Conservation (phyloP, 2,797 vertebrate species). For the Triplophysa yarkandensis region DNA sequence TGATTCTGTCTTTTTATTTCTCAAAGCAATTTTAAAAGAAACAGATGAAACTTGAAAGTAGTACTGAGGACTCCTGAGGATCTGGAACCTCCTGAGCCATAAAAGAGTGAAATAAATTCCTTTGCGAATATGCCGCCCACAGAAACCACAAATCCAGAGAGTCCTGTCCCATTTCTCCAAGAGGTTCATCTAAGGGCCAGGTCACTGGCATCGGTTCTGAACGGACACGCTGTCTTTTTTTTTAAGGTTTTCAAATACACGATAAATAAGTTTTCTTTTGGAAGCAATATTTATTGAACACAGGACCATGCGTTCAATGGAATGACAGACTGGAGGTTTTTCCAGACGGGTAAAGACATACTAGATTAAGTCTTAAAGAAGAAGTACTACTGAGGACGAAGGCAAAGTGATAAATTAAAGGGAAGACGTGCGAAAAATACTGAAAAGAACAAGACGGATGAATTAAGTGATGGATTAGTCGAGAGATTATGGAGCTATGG, state of each 20-base stretch:
- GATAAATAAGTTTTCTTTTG: no score
- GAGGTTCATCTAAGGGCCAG: background rate
- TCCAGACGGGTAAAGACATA: background rate
- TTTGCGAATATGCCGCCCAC: background rate
- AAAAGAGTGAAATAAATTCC: no score
- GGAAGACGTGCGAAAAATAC: slow-evolving; percentile 24
- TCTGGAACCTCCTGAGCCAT: no score
- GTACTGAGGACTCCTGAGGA: no score
- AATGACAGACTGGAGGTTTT: background rate
- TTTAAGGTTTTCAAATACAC: no score
- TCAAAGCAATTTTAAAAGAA: no score
- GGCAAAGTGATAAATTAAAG: slow-evolving; percentile 14
- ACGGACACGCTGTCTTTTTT: background rate
- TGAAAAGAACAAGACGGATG: slow-evolving; percentile 1
- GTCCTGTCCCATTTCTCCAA: background rate
- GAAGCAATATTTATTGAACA: no score
- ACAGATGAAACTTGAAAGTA: no score
- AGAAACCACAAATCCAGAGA: background rate
- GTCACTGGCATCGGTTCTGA: background rate
- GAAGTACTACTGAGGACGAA: slow-evolving; percentile 12
- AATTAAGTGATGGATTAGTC: slow-evolving; percentile 1
- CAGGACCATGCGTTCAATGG: background rate
- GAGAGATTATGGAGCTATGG: slow-evolving; percentile 9
- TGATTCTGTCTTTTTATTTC: background rate
- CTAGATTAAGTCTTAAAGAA: background rate